A percentile compares a stretch with the other conserved stretches of the same genome.
Conservation (phyloP, 2,113 vertebrate genomes). For the Platichthys flesus region DNA sequence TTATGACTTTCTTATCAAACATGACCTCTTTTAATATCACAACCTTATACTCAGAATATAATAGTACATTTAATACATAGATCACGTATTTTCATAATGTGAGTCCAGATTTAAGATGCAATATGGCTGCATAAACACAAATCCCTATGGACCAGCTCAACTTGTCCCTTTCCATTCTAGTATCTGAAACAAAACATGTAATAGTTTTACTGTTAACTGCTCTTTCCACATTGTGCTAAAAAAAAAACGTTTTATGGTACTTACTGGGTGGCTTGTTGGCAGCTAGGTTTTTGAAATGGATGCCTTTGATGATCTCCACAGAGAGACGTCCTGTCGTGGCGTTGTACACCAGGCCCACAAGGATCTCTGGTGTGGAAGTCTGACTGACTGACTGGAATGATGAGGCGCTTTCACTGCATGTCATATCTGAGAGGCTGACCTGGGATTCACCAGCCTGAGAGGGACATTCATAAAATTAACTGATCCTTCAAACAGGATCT, state of each 20-base stretch:
- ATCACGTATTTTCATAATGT: background rate
- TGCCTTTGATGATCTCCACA: conserved; percentile 98
- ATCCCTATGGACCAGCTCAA: conserved; percentile 8
- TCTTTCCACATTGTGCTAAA: background rate
- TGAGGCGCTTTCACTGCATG: conserved; percentile 93
- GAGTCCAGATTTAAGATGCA: no score
- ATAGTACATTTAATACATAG: background rate
- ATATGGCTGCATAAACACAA: background rate
- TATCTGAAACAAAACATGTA: background rate
- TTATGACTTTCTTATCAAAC: no score
- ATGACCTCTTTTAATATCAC: no score
- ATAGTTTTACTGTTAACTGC: background rate
- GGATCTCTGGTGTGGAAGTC: conserved; percentile 92
- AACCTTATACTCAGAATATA: no score
- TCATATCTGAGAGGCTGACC: conserved; percentile 92
- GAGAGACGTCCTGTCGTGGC: conserved; percentile 97
- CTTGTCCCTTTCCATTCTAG: background rate
- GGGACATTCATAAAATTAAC: conserved; percentile 15
- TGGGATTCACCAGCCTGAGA: conserved; percentile 94
- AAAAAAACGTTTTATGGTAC: conserved; percentile 78
- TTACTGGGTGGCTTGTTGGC: conserved; percentile 99
- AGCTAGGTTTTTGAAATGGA: conserved; percentile 97
- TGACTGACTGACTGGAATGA: conserved; percentile 95
- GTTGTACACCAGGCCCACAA: conserved; percentile 95
- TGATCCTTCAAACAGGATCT: background rate